Evolutionary conservation across 2,113 vertebrate genomes (phyloP).

Genomic region (Muscicapa adusta): DNA sequence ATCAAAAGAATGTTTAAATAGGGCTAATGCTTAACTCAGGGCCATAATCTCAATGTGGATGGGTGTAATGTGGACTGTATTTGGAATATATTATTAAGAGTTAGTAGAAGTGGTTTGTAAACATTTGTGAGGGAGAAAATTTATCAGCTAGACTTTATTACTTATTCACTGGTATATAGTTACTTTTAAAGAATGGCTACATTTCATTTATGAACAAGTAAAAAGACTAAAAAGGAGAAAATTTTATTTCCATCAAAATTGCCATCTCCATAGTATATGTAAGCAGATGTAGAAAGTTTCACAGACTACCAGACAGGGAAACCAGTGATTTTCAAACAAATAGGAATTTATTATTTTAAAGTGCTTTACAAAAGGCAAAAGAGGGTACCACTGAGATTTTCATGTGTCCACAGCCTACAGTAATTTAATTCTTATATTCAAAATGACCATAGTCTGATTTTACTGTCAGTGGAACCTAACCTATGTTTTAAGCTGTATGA

Average conservation of each 20-base stretch:
- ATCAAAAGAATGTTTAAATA: background rate
- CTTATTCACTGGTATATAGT: background rate
- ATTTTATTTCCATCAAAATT: background rate
- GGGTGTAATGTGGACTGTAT: background rate
- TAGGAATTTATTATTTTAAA: background rate
- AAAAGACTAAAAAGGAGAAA: background rate
- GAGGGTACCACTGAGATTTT: background rate
- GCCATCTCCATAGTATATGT: background rate
- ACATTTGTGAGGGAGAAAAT: slow-evolving; percentile 1
- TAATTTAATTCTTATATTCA: background rate
- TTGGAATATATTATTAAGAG: slow-evolving; percentile 2
- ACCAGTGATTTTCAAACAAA: background rate
- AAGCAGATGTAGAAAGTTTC: background rate
- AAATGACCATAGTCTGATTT: background rate
- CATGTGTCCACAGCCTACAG: background rate
- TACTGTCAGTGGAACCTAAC: background rate
- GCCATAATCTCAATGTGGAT: background rate
- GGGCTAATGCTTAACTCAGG: background rate
- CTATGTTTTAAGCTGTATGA: background rate
- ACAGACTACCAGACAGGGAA: background rate
- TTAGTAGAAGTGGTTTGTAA: background rate
- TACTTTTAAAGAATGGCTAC: background rate
- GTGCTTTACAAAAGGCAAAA: background rate
- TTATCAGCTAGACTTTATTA: background rate
- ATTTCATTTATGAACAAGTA: background rate